Base-by-base conservation (phyloP, 2,113 vertebrate species). In the Sylvietta virens region DNA sequence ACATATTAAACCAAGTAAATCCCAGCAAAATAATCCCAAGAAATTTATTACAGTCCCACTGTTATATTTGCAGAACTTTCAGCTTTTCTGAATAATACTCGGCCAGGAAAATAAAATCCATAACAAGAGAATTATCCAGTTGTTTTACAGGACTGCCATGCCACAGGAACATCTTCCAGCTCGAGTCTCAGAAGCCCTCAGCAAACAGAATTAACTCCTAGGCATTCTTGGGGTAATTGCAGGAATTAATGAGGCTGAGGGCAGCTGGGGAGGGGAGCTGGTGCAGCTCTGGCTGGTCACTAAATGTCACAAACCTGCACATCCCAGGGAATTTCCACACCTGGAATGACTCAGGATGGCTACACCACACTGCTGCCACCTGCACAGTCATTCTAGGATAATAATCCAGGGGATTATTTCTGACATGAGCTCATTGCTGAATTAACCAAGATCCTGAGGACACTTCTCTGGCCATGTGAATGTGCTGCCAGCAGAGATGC, bases 41-140 rank as follows among this genome's bases (percentile, higher is more conserved):
- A 15, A 33, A 42, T 83, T 48, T 44, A 51, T 44, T 37, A 2
- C 10, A n/a, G n/a, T n/a, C n/a, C n/a, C n/a, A n/a, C n/a, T 45
- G 30, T 0, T 15, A 3, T 18, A 5, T 26, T 30, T 54, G 51
- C 35, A 14, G 37, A 57, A 9, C 7, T 58, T n/a, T n/a, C 44
- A 89, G 72, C 26, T 86, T 50, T 65, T 44, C 37, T 51, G 14
- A 48, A 4, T 23, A 45, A 70, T 0, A 81, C 9, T 45, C 24
- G 67, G 5, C 28, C 21, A 70, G 50, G 15, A 5, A 40, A 13
- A 19, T 7, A 48, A 70, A 57, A 28, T 21, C 24, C 20, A 0
- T 5, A 24, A 19, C 0, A 1, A 57, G 31, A 24, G 20, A 61
- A 44, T 23, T 6, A 24, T 19, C 65, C 10, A 9, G 3, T 3